A percentile compares a stretch with the other conserved stretches of the same genome.
These are phyloP conservation scores for Plestiodon gilberti DNA, from an alignment of 2,113 vertebrate species.

Conservation along the genomic window DNA sequence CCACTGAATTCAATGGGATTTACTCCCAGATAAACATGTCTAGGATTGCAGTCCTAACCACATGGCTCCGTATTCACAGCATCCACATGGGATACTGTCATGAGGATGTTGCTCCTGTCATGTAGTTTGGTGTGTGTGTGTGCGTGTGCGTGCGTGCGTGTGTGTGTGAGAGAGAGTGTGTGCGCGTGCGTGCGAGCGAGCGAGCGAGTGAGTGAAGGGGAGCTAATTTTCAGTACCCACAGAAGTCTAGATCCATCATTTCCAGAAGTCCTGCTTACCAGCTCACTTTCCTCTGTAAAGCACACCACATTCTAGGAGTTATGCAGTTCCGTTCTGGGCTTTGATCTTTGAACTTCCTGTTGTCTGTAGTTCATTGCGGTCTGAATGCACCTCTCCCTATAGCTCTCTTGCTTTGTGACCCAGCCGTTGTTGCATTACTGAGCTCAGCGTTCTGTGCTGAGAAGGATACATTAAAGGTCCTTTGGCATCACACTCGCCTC, in stretches of 20 bases:
- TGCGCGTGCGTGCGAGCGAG: neutral
- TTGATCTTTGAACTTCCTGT: neutral
- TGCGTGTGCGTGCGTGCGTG: too few species aligned
- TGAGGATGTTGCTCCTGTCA: neutral
- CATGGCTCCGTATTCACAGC: neutral
- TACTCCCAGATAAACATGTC: too few species aligned
- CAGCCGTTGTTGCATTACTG: neutral
- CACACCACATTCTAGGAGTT: neutral
- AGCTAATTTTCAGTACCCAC: neutral
- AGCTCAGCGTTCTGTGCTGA: neutral
- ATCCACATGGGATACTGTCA: neutral
- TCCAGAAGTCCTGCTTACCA: neutral
- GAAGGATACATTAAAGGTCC: slow-evolving; percentile 8
- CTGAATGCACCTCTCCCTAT: neutral
- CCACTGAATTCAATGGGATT: too few species aligned
- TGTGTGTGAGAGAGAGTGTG: neutral
- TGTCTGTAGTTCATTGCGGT: neutral
- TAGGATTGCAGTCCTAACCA: too few species aligned
- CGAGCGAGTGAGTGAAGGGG: neutral
- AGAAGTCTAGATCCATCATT: neutral
- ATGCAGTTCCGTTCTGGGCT: neutral
- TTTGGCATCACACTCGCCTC: neutral
- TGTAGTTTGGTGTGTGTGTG: neutral
- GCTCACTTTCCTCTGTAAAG: neutral
- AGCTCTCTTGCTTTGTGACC: neutral